Base-by-base conservation (phyloP, 1,140 invertebrate genomes). In the Eumeta japonica region DNA sequence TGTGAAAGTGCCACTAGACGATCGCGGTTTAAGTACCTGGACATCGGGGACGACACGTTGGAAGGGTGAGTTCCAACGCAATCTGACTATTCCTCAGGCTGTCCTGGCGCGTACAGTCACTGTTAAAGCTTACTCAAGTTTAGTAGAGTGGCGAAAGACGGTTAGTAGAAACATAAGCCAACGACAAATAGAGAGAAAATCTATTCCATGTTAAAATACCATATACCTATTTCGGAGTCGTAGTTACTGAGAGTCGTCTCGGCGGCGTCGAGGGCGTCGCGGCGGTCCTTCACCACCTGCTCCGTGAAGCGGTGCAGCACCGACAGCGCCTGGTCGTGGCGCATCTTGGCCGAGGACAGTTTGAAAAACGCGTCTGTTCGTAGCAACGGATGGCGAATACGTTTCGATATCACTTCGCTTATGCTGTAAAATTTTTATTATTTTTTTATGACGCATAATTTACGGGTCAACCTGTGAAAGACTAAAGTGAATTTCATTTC, bases 291-390 rank as follows among this genome's bases (percentile, higher is more conserved):
- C 31, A 79, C 78, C 7, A 83, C 87, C 48, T 52, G 79, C 57
- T 65, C 78, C 4, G 66, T 85, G 43, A 90, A 88, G 10, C 64
- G 63, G 46, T 92, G 88, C 17, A 94, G 67, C 27, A 83, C 67
- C 34, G 82, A 68, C 1, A 92, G 50, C 13, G 77, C 71, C 48
- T 76, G 58, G 7, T 77, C 70, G 43, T 87, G 81, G 37, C 39
- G 41, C 38, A 49, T 59, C 41, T 68, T 75, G 19, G 71, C 55
- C 2, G 48, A 37, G 1, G 61, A 50, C 5, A 75, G 52, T 29
- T 59, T 58, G 36, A 77, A 80, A 1, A 75, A 31, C 0, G 47
- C 36, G 9, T 76, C 62, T 10, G 45, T 45, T 10, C 53, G 55
- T 12, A 66, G 12, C 3, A 75, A 46, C 0, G 61, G 54, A 43